Conservation (phyloP, 2,113 vertebrate genomes). For the Salvator merianae region DNA sequence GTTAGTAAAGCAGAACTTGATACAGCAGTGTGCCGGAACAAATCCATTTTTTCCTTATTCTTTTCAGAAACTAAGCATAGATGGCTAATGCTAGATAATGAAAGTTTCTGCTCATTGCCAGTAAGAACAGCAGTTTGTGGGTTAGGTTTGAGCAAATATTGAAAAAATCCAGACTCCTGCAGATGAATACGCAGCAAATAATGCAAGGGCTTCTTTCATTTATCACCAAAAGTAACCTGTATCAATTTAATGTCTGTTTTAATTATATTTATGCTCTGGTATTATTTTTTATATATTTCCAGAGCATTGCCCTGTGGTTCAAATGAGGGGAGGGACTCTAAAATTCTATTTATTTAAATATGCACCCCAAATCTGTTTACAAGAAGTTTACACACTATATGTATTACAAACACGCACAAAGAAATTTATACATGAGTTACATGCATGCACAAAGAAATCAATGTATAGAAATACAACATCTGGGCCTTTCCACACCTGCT, state of each 20-base stretch:
- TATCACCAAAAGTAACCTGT: constrained; percentile 16
- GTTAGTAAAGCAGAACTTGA: constrained; percentile 50
- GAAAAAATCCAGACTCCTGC: constrained; percentile 41
- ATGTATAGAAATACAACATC: no score
- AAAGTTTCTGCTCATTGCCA: constrained; percentile 40
- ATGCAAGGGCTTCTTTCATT: constrained; percentile 29
- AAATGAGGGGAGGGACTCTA: background rate
- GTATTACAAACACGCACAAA: no score
- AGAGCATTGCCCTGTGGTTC: background rate
- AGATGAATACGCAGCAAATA: constrained; percentile 53
- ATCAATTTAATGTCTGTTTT: no score
- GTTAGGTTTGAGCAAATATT: constrained; percentile 44
- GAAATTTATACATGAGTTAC: background rate
- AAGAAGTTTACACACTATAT: background rate
- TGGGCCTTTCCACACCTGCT: no score
- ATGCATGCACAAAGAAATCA: background rate
- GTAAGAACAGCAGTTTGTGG: constrained; percentile 47
- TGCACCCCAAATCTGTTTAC: background rate
- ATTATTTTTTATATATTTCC: background rate
- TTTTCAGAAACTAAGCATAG: constrained; percentile 32
- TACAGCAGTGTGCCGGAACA: constrained; percentile 38
- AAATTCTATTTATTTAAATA: background rate
- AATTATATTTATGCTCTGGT: no score
- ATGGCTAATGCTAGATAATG: constrained; percentile 28
- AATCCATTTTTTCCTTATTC: constrained; percentile 10